phyloP scores from a whole-genome alignment of 2,113 vertebrate genomes.

The Percina caprodes region DNA sequence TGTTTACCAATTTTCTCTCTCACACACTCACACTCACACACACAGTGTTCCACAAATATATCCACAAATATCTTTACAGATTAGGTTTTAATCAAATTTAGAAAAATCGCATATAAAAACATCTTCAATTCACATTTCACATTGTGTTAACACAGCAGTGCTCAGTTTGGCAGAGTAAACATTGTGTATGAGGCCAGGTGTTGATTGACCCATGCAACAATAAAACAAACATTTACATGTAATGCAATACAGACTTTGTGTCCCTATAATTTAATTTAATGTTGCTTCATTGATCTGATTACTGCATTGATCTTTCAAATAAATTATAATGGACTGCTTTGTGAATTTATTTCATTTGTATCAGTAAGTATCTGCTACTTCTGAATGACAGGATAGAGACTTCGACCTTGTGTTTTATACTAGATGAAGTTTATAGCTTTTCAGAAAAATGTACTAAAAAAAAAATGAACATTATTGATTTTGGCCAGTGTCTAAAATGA shows the following conservation, averaged over 20 bases:
- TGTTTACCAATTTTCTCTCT: neutral
- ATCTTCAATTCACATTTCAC: constrained; percentile 41
- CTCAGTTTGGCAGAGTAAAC: constrained; percentile 65
- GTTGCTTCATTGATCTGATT: too few species aligned
- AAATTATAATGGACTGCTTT: neutral
- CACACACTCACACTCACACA: neutral
- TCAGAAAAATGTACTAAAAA: neutral
- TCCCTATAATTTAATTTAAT: neutral
- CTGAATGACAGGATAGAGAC: neutral
- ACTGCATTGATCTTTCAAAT: neutral
- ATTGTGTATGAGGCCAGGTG: constrained; percentile 20
- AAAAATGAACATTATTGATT: neutral
- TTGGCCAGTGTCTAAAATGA: neutral
- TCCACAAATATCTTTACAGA: constrained; percentile 49
- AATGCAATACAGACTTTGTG: constrained; percentile 34
- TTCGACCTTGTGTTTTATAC: neutral
- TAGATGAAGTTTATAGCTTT: too few species aligned
- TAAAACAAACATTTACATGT: neutral
- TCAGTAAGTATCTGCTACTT: neutral
- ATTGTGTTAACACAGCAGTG: constrained; percentile 48
- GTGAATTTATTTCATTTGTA: neutral
- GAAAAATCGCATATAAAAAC: constrained; percentile 77
- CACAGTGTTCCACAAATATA: neutral
- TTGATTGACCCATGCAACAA: constrained; percentile 1
- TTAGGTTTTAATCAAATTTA: constrained; percentile 59